Percentiles rank a stretch among this genome's conserved stretches.
These are phyloP conservation scores for Gambusia affinis DNA, from an alignment of 2,113 vertebrate species.

Conservation along the genomic window DNA sequence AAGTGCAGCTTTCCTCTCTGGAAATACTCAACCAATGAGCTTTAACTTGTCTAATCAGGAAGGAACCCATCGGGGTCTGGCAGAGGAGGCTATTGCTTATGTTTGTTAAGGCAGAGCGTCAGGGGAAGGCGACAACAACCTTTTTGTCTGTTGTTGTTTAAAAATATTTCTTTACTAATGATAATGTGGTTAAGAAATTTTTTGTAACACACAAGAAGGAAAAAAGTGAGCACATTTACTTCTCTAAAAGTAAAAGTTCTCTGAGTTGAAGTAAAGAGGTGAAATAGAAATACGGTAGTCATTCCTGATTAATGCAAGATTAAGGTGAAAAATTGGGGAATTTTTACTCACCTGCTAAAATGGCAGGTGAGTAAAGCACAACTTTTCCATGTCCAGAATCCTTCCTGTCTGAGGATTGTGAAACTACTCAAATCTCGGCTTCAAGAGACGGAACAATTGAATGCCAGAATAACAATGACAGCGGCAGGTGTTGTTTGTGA, in stretches of 20 bases:
- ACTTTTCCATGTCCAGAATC: too few relatives aligned
- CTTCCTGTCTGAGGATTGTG: too few relatives aligned
- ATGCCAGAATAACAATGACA: neutral
- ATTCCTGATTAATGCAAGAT: too few relatives aligned
- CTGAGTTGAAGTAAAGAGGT: neutral
- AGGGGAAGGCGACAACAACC: neutral
- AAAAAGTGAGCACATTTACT: neutral
- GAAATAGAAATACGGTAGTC: too few relatives aligned
- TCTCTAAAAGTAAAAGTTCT: neutral
- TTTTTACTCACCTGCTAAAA: neutral
- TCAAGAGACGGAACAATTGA: neutral
- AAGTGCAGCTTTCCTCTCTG: constrained; percentile 34
- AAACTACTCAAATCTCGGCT: neutral
- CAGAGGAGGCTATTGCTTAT: constrained; percentile 22
- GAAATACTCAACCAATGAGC: constrained; percentile 57
- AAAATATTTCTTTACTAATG: neutral
- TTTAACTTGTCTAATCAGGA: constrained; percentile 63
- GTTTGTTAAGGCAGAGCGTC: constrained; percentile 53
- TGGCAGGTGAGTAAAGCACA: too few relatives aligned
- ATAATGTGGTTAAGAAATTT: neutral
- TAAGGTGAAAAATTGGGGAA: too few relatives aligned
- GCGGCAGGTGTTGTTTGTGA: neutral
- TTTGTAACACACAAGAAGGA: neutral
- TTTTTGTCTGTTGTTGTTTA: neutral
- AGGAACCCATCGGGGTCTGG: constrained; percentile 51